These are phyloP conservation scores for Caradrina kadenii DNA, from an alignment of 2,888 invertebrate genomes.

Conservation along the genomic window DNA sequence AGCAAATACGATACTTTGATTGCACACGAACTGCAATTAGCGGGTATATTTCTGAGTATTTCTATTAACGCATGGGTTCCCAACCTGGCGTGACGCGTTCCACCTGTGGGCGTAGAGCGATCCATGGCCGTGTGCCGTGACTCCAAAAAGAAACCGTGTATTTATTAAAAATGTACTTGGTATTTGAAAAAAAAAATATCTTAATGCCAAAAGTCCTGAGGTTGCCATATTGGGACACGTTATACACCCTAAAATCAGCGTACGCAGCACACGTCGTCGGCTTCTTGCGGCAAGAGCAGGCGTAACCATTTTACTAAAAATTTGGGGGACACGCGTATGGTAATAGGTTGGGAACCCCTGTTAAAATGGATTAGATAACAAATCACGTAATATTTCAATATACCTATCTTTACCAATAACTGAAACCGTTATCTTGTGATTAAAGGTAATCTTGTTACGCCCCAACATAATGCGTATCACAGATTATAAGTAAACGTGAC, in stretches of 20 bases:
- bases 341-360: neutral
- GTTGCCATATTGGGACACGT: too few species aligned
- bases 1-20: slow-evolving; percentile 16
- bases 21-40: slow-evolving; percentile 28
- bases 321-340: neutral
- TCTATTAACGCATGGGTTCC: neutral
- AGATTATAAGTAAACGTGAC: slow-evolving; percentile 52
- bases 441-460: slow-evolving; percentile 47
- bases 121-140: neutral
- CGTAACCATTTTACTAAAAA: too few species aligned
- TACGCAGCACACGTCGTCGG: neutral
- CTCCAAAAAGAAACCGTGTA: neutral
- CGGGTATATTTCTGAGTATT: slow-evolving; percentile 16
- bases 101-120: neutral
- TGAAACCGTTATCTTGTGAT: slow-evolving; percentile 32
- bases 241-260: neutral
- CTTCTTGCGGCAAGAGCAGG: neutral
- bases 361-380: neutral
- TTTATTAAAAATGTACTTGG: too few species aligned
- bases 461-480: slow-evolving; percentile 21
- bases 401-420: slow-evolving; percentile 8
- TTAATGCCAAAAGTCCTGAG: too few species aligned
- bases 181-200: too few species aligned
- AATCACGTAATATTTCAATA: slow-evolving; percentile 28
- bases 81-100: neutral